Evolutionary conservation across 2,888 invertebrate species (phyloP).

Genomic region (Halictus ligatus): DNA sequence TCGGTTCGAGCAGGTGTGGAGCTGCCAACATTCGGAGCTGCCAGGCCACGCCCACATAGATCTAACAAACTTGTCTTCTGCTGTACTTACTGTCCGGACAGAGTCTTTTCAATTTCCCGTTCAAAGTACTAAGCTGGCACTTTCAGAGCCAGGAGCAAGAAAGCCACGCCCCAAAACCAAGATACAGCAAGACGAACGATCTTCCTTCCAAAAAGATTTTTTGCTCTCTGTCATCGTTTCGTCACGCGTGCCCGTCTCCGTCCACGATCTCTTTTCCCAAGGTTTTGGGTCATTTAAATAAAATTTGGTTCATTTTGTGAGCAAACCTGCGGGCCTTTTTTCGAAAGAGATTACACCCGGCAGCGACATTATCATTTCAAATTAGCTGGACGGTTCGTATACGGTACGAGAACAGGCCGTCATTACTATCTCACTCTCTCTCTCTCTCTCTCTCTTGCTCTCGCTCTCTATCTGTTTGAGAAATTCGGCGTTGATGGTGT

Average conservation of each 20-base stretch:
- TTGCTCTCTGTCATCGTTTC: not conserved
- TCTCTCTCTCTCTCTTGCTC: not conserved
- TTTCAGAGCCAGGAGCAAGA: too few relatives aligned
- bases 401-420: constrained; percentile 2
- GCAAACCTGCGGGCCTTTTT: not conserved
- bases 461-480: not conserved
- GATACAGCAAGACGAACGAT: not conserved
- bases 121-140: too few relatives aligned
- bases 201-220: not conserved
- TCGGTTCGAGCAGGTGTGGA: not conserved
- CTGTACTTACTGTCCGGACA: too few relatives aligned
- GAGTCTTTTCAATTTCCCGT: too few relatives aligned
- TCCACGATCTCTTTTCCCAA: not conserved
- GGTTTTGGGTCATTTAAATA: not conserved
- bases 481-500: not conserved
- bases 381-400: not conserved
- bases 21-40: not conserved
- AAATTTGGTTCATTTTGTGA: not conserved
- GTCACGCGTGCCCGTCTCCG: not conserved
- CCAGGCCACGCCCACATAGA: not conserved
- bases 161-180: not conserved
- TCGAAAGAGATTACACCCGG: not conserved
- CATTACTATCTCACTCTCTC: not conserved
- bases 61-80: too few relatives aligned
- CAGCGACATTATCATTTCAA: not conserved